A percentile compares a stretch with the other conserved stretches of the same genome.
These are phyloP conservation scores for Trichechus manatus DNA, from an alignment of 2,113 vertebrate species.

Conservation along the genomic window DNA sequence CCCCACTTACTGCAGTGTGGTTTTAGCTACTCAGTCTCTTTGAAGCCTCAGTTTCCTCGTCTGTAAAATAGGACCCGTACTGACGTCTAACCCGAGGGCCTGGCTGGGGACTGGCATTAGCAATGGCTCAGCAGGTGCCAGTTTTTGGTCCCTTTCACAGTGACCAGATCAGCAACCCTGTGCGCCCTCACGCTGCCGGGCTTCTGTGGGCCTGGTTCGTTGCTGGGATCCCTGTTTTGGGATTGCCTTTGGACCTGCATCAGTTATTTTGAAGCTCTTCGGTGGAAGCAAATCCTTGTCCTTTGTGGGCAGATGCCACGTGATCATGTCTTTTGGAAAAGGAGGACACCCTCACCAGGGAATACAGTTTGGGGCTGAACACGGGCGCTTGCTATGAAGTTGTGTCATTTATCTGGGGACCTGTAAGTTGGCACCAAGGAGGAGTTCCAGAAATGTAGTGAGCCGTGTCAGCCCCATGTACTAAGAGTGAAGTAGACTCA, in stretches of 20 bases:
- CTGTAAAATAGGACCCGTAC: background rate
- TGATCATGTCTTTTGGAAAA: background rate
- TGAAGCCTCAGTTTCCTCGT: background rate
- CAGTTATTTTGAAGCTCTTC: background rate
- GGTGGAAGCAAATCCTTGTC: background rate
- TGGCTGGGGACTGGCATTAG: no score
- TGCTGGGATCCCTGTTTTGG: background rate
- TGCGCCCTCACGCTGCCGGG: rapidly evolving
- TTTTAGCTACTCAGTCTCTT: background rate
- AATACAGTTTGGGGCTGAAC: background rate
- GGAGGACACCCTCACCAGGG: background rate
- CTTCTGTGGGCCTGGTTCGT: rapidly evolving
- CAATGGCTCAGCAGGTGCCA: background rate
- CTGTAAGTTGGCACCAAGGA: background rate
- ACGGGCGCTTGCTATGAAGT: background rate
- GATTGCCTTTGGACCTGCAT: background rate
- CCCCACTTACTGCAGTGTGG: background rate
- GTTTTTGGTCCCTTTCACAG: background rate
- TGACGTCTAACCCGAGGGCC: no score
- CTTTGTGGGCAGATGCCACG: background rate
- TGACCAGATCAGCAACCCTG: rapidly evolving
- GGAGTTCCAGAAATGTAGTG: background rate
- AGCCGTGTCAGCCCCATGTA: background rate
- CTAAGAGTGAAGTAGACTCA: background rate
- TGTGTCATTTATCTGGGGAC: background rate